Conservation (phyloP, 2,113 vertebrate genomes). For the Hippocampus comes region DNA sequence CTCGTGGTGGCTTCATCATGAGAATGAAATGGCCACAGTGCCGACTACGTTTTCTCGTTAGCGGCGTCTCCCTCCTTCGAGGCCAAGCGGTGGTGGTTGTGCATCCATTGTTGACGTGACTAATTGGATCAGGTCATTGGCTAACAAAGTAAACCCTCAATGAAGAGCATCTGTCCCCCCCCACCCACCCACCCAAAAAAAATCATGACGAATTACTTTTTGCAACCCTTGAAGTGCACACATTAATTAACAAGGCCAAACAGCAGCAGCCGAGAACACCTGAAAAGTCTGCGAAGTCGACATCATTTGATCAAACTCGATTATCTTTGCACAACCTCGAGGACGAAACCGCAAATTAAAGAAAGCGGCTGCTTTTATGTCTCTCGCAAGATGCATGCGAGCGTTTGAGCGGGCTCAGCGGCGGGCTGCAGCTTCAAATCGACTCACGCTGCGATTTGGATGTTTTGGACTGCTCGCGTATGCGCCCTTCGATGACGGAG, state of each 20-base stretch:
- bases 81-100: slow-evolving; percentile 13
- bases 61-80: neutral
- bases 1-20: too few species aligned
- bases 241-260: slow-evolving; percentile 18
- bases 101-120: slow-evolving; percentile 15
- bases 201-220: neutral
- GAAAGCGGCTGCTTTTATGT: slow-evolving; percentile 14
- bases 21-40: too few species aligned
- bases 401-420: slow-evolving; percentile 5
- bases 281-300: slow-evolving; percentile 8
- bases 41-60: neutral
- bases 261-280: slow-evolving; percentile 3
- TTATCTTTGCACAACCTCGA: slow-evolving; percentile 9
- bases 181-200: neutral
- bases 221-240: neutral
- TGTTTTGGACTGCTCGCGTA: slow-evolving; percentile 20
- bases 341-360: neutral
- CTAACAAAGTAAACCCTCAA: slow-evolving; percentile 8
- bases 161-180: neutral
- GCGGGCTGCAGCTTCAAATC: slow-evolving; percentile 17
- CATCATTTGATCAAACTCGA: slow-evolving; percentile 4
- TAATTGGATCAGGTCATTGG: slow-evolving; percentile 44
- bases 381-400: neutral
- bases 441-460: slow-evolving; percentile 24
- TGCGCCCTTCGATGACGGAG: slow-evolving; percentile 52